Evolutionary conservation across 2,113 vertebrate genomes (phyloP).

Genomic region (Rhinolophus ferrumequinum): DNA sequence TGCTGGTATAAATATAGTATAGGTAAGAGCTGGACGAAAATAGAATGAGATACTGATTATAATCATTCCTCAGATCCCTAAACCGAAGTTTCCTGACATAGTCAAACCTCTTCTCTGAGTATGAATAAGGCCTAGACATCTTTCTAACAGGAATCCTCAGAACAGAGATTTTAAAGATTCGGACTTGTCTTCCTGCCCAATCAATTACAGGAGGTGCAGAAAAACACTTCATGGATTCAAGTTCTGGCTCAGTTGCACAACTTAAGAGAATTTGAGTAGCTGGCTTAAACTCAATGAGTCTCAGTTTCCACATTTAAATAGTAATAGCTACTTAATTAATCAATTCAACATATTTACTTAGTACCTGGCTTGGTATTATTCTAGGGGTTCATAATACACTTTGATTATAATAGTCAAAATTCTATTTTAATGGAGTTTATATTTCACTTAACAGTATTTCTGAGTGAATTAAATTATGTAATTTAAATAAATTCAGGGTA

Average conservation of each 20-base stretch:
- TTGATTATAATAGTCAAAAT: slow-evolving; percentile 45
- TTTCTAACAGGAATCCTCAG: background rate
- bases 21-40: background rate
- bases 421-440: background rate
- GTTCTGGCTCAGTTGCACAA: background rate
- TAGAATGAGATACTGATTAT: background rate
- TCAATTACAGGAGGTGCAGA: background rate
- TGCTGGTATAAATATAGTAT: background rate
- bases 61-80: background rate
- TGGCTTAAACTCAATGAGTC: background rate
- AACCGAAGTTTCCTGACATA: background rate
- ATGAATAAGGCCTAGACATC: background rate
- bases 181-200: background rate
- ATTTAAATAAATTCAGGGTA: background rate
- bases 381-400: background rate
- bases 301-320: background rate
- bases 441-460: background rate
- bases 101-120: background rate
- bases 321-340: background rate
- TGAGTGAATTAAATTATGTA: background rate
- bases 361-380: background rate
- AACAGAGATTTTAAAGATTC: background rate
- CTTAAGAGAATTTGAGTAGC: background rate
- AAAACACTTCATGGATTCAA: background rate
- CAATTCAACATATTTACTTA: background rate